phyloP scores from a whole-genome alignment of 2,888 invertebrate genomes.

The Allygus modestus region DNA sequence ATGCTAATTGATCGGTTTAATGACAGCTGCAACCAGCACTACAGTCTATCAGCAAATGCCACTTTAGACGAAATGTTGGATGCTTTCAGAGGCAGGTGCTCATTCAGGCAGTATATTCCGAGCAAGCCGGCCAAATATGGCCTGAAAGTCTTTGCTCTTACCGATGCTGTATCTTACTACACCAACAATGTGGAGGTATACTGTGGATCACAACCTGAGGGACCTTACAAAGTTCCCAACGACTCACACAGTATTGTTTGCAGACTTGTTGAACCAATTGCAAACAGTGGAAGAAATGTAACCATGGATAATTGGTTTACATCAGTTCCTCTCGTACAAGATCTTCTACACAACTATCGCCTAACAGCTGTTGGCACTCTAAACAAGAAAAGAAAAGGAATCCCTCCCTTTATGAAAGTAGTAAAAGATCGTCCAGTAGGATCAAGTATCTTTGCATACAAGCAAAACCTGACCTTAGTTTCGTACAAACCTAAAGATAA shows the following conservation, averaged over 20 bases:
- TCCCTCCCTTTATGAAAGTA: conserved; percentile 16
- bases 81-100: conserved; percentile 43
- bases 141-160: conserved; percentile 48
- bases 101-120: conserved; percentile 53
- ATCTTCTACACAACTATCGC: conserved; percentile 24
- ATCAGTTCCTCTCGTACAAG: conserved; percentile 8
- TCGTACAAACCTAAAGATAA: conserved; percentile 20
- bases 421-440: not conserved
- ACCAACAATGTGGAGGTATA: conserved; percentile 58
- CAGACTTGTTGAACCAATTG: conserved; percentile 47
- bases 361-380: conserved; percentile 22
- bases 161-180: conserved; percentile 45
- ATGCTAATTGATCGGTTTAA: conserved; percentile 25
- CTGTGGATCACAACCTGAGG: conserved; percentile 44
- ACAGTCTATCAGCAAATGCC: not conserved
- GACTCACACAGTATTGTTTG: conserved; percentile 38
- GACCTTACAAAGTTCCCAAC: conserved; percentile 42
- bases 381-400: conserved; percentile 34
- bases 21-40: conserved; percentile 40
- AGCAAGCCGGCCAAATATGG: conserved; percentile 58
- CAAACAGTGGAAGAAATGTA: conserved; percentile 21
- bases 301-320: conserved; percentile 54
- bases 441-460: not conserved
- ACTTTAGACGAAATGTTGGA: conserved; percentile 59
- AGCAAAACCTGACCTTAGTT: not conserved